These are phyloP conservation scores for Parelbella ahira DNA, from an alignment of 2,888 invertebrate species.

Conservation along the genomic window DNA sequence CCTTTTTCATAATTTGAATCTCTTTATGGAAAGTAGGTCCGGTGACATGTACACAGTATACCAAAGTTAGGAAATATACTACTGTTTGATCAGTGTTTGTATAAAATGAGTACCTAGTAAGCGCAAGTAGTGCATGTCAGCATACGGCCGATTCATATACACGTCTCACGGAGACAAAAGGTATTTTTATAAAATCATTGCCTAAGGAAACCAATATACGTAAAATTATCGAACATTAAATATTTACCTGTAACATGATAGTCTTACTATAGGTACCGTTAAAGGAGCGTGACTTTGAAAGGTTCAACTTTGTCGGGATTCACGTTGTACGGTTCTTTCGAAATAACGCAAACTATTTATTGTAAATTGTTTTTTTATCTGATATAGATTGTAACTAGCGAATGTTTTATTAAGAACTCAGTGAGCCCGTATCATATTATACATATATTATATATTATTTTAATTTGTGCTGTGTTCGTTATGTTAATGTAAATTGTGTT, in stretches of 20 bases:
- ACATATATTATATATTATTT: slow-evolving; percentile 36
- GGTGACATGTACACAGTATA: slow-evolving; percentile 72
- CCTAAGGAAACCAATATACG: slow-evolving; percentile 77
- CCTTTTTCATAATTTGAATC: slow-evolving; percentile 49
- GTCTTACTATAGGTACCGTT: slow-evolving; percentile 58
- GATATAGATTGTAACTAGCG: slow-evolving; percentile 70
- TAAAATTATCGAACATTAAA: slow-evolving; percentile 70
- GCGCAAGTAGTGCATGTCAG: slow-evolving; percentile 28
- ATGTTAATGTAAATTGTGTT: slow-evolving; percentile 77
- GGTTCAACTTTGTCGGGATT: slow-evolving; percentile 64
- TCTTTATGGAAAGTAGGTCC: slow-evolving; percentile 56
- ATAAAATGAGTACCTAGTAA: slow-evolving; percentile 28
- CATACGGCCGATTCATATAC: slow-evolving; percentile 39
- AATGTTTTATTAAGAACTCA: slow-evolving; percentile 67
- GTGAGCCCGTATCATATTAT: slow-evolving; percentile 64
- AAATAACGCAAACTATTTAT: slow-evolving; percentile 70
- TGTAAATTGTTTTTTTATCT: slow-evolving; percentile 69
- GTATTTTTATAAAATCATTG: slow-evolving; percentile 79
- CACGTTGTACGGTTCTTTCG: slow-evolving; percentile 71
- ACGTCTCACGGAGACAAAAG: slow-evolving; percentile 48
- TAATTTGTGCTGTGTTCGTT: slow-evolving; percentile 78
- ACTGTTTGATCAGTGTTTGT: slow-evolving; percentile 50
- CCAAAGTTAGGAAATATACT: slow-evolving; percentile 78
- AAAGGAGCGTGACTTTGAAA: slow-evolving; percentile 46
- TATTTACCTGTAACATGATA: slow-evolving; percentile 73